Evolutionary conservation across 2,797 vertebrate species (phyloP), one percentile per base, ranked within the genome.

Genomic region (Vireo griseus): DNA sequence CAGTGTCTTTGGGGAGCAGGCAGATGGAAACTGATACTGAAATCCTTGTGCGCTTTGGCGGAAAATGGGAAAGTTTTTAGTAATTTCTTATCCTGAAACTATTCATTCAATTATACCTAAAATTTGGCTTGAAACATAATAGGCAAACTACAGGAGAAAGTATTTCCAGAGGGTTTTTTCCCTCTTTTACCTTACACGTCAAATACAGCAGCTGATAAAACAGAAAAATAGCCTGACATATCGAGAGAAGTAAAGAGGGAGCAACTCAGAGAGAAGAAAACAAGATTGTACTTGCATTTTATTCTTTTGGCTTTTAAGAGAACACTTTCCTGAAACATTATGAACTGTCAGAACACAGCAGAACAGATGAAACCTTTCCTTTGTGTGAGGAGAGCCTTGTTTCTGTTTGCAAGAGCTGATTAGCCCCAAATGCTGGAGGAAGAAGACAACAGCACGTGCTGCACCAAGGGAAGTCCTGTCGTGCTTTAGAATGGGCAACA

Each of bases 261-360:
- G 35, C 55, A 87, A 58, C 91, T 85, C 44, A 59, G 84, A 55
- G 29, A 73, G 35, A 76, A 65, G 51, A 48, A 77, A 82, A 55
- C 31, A 91, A 81, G 20, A 63, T 1, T 55, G 17, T 21, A 33
- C 52, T 50, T 63, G 33, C 14, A 67, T 82, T 90, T 86, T 75
- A 48, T 58, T 81, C 11, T 78, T 57, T 18, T 66, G 73, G 26
- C 16, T 91, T 91, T 90, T 45, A 65, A 78, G 40, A 11, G 22
- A 75, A 55, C 14, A 31, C 44, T 50, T 88, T 51, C 20, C 44
- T 84, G 58, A 84, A 86, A 75, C 58, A n/a, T 71, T 37, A 55
- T 26, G 16, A 88, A 47, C 39, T 77, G 35, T 28, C 44, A 71
- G 42, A 85, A 50, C 13, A 65, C n/a, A 40, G 39, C 39, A 40